Evolutionary conservation across 2,797 vertebrate genomes (phyloP).

Genomic region (Oreochromis mossambicus): DNA sequence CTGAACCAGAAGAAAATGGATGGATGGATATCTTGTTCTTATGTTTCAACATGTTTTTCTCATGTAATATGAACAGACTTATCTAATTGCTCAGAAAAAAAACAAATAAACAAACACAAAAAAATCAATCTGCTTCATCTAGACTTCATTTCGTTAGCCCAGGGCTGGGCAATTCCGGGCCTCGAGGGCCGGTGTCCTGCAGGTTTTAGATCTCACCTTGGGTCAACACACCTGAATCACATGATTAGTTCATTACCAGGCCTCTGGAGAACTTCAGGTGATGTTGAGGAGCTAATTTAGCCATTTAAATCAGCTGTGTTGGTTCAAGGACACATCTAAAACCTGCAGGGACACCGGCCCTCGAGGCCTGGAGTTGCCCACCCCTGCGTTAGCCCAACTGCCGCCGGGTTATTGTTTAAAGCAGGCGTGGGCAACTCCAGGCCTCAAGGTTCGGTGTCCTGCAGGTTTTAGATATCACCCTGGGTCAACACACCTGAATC

Average conservation of each 20-base stretch:
- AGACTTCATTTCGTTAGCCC: background rate
- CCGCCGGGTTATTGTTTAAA: background rate
- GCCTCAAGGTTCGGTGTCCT: rapidly evolving
- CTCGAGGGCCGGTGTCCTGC: rapidly evolving
- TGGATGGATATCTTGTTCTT: background rate
- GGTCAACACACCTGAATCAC: background rate
- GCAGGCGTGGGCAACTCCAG: background rate
- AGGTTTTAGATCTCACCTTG: background rate
- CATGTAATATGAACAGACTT: background rate
- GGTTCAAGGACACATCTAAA: background rate
- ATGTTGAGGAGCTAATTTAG: background rate
- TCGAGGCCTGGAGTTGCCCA: background rate
- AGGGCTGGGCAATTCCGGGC: background rate
- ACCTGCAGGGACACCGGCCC: background rate
- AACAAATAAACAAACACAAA: background rate
- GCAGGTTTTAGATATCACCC: background rate
- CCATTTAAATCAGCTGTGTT: background rate
- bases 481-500: background rate
- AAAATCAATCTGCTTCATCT: background rate
- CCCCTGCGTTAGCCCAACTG: background rate
- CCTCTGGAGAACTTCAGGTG: rapidly evolving
- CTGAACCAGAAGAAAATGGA: background rate
- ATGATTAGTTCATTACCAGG: background rate
- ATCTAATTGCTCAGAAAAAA: background rate
- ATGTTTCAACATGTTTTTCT: background rate